Evolutionary conservation across 2,888 invertebrate genomes (phyloP), one percentile per base, ranked within the genome.

Genomic region (Willowsia nigromaculata): DNA sequence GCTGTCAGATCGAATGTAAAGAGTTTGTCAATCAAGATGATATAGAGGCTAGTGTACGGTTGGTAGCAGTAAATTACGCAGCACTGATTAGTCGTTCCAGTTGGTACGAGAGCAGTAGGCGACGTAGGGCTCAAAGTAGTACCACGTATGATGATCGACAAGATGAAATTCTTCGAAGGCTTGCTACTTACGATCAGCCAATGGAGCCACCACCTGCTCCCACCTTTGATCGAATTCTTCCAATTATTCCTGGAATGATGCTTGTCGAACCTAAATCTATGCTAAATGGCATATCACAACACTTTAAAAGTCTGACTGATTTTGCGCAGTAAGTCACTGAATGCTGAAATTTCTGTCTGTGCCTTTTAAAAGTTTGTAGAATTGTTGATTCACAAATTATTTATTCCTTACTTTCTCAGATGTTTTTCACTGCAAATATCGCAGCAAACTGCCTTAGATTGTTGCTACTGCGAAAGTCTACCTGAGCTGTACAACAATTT

Each of bases 361-460:
- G n/a, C n/a, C n/a, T n/a, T n/a, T n/a, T n/a, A n/a, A n/a, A n/a
- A n/a, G 22, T 40, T n/a, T 30, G 11, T 2, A 27, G 37, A 40
- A 18, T 37, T 43, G 25, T 15, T 27, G 6, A 15, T 74, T 40
- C 4, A 13, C 18, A 25, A 71, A 47, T 83, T 82, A 83, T 18
- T 62, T 40, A 78, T 27, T 30, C 82, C 18, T 43, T 50, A 80
- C 68, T 59, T 84, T 59, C 93, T n/a, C 93, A 96, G 96, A 80
- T 94, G 95, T 93, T 96, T 96, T 92, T 95, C 95, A 90, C 93
- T 95, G 47, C 94, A 95, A 91, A 94, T 95, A 15, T 95, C 96
- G 0, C 96, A 96, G 93, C 95, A 96, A 90, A 96, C 95, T 71
- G 95, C 96, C 0, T 93, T 96, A 11, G 96, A 97, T 94, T 95